Evolutionary conservation across 2,797 vertebrate genomes (phyloP), one percentile per base, ranked within the genome.

Genomic region (Alexandromys oeconomus): DNA sequence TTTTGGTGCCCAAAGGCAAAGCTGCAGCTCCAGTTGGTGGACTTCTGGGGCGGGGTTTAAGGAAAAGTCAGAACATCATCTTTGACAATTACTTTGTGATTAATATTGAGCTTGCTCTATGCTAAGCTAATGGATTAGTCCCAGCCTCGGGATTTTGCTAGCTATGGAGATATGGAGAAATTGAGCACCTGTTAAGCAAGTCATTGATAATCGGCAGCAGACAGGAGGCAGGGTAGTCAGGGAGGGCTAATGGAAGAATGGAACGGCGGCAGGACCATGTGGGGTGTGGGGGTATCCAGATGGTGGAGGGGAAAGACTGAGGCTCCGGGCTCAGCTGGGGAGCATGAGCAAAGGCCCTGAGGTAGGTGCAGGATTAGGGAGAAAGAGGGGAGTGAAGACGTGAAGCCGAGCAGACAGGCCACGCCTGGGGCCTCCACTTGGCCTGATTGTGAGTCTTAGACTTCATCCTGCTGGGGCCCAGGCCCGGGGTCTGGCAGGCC

Each of bases 1-100:
- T 74, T 73, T 90, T 4, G 17, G 40, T 87, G 67, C 85, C 84
- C 77, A 65, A 86, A 84, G 77, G 88, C 31, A 84, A 40, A 87
- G 43, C 19, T 73, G 31, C 31, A 13, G 69, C 10, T 27, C 85
- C n/a, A 76, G 71, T 46, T 59, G 65, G 48, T 74, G 54, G 54
- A 34, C 27, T 91, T 54, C 63, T 80, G 63, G 63, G 31, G 17
- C 0, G 0, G 17, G 46, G 34, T 6, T 46, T 29, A 65, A 67
- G 46, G n/a, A 51, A 23, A 54, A 74, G 61, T 11, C 19, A 10
- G 1, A 67, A 54, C 80, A 43, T 67, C 1, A 1, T 40, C 40
- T 77, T 23, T 27, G 82, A n/a, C 43, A 73, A 65, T 48, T 23
- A 31, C 40, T 78, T 71, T 48, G 27, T 54, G 85, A 31, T 51